phyloP scores from a whole-genome alignment of 2,113 vertebrate species.

The Saccopteryx bilineata region DNA sequence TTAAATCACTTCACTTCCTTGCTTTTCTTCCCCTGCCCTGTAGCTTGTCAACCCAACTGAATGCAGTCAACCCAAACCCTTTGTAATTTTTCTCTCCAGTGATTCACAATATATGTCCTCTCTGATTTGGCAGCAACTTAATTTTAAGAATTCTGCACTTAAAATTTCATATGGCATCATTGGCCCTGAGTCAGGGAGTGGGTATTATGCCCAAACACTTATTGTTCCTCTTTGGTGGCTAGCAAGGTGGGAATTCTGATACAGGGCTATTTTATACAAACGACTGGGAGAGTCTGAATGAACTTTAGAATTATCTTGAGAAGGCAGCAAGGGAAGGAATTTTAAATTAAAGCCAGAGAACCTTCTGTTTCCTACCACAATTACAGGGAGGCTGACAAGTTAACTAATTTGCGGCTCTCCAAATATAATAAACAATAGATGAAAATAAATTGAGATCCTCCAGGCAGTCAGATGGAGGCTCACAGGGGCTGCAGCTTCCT shows the following conservation, averaged over 20 bases:
- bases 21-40: background rate
- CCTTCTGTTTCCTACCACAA: background rate
- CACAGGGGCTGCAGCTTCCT: background rate
- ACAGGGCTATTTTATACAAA: slow-evolving; percentile 38
- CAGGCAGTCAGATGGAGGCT: background rate
- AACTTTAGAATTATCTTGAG: slow-evolving; percentile 32
- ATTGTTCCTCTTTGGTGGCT: slow-evolving; percentile 40
- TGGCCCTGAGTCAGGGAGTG: slow-evolving; percentile 38
- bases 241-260: slow-evolving; percentile 60
- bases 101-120: slow-evolving; percentile 61
- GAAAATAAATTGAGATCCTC: background rate
- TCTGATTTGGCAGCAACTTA: slow-evolving; percentile 64
- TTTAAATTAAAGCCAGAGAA: slow-evolving; percentile 30
- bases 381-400: background rate
- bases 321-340: background rate
- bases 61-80: slow-evolving; percentile 52
- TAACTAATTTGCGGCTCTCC: background rate
- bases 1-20: background rate
- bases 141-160: slow-evolving; percentile 67
- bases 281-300: background rate
- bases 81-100: slow-evolving; percentile 79
- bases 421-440: slow-evolving; percentile 7
- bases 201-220: slow-evolving; percentile 42
- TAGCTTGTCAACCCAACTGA: background rate
- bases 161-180: slow-evolving; percentile 55